These are phyloP conservation scores for Macrocentrus cingulum DNA, from an alignment of 1,140 invertebrate genomes.

Conservation along the genomic window DNA sequence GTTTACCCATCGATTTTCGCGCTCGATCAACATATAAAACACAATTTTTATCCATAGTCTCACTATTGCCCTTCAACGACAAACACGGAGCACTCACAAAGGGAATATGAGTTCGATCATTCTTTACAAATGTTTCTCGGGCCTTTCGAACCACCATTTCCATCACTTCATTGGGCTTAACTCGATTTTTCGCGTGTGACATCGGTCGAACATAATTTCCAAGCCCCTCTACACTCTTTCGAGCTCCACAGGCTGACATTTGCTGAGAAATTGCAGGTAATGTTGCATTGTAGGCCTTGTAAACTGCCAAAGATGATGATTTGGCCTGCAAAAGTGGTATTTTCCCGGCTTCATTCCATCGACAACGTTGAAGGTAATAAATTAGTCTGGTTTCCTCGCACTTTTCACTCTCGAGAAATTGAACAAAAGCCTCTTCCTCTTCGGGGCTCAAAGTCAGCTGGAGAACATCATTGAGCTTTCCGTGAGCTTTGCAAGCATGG, in stretches of 20 bases:
- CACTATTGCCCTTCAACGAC: conserved; percentile 28
- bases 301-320: conserved; percentile 34
- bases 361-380: conserved; percentile 54
- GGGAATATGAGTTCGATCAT: conserved; percentile 40
- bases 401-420: conserved; percentile 55
- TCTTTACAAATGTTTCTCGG: conserved; percentile 43
- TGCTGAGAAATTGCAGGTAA: conserved; percentile 46
- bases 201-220: conserved; percentile 45
- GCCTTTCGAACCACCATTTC: conserved; percentile 46
- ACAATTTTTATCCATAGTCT: conserved; percentile 32
- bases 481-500: conserved; percentile 52
- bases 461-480: conserved; percentile 60
- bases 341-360: conserved; percentile 55
- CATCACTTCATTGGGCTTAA: conserved; percentile 34
- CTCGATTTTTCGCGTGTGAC: conserved; percentile 41
- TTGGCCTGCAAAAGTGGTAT: conserved; percentile 28
- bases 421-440: conserved; percentile 62
- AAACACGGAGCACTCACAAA: conserved; percentile 50
- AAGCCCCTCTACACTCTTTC: conserved; percentile 20
- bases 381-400: conserved; percentile 46
- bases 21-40: conserved; percentile 36
- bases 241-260: conserved; percentile 32
- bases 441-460: conserved; percentile 58
- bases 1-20: conserved; percentile 30
- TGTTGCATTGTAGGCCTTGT: conserved; percentile 47